Evolutionary conservation across 1,140 invertebrate genomes (phyloP).

Genomic region (Ceratina calcarata): DNA sequence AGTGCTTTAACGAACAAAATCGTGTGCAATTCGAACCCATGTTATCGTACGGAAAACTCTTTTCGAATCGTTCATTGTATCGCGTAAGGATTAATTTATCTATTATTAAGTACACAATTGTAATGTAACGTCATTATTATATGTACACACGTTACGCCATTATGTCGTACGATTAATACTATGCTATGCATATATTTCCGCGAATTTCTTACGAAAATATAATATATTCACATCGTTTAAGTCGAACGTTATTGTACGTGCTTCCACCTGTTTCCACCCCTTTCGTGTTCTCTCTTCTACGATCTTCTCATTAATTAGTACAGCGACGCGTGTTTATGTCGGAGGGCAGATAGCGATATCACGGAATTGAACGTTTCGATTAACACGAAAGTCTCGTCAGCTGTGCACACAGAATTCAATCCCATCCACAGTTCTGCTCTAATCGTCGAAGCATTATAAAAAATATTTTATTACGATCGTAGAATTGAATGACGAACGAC

Average conservation of each 20-base stretch:
- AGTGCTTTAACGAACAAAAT: background rate
- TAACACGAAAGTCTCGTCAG: too few species aligned
- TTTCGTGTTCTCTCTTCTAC: too few species aligned
- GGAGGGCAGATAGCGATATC: too few species aligned
- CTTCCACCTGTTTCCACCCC: background rate
- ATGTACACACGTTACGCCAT: constrained; percentile 55
- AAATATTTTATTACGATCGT: too few species aligned
- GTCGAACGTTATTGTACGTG: constrained; percentile 11
- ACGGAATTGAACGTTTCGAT: too few species aligned
- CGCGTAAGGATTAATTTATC: constrained; percentile 46
- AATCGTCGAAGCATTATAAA: too few species aligned
- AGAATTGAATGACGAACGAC: background rate
- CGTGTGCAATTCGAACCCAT: constrained; percentile 39
- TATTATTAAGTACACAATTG: constrained; percentile 48
- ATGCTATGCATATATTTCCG: constrained; percentile 61
- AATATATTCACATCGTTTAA: constrained; percentile 52
- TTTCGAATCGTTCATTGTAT: constrained; percentile 44
- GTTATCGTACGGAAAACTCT: constrained; percentile 18
- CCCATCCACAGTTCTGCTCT: too few species aligned
- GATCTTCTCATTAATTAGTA: too few species aligned
- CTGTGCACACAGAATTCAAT: too few species aligned
- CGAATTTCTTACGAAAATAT: constrained; percentile 73
- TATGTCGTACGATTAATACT: constrained; percentile 50
- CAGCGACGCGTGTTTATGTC: too few species aligned
- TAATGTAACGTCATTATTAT: constrained; percentile 52